phyloP scores from a whole-genome alignment of 2,797 vertebrate species.

The Manis javanica region DNA sequence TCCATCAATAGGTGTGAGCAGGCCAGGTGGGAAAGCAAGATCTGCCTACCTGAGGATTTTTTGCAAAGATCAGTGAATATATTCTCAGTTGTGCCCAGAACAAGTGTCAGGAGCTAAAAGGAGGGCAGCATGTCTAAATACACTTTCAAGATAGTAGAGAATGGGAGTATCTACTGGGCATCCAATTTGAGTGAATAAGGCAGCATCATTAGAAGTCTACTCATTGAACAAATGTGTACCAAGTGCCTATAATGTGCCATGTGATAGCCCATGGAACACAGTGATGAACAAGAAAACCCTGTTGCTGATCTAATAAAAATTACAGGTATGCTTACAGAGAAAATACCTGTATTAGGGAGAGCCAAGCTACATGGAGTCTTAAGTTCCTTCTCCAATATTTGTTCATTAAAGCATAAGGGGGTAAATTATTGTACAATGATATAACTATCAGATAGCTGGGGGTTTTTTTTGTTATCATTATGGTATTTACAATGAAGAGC shows the following conservation, averaged over 20 bases:
- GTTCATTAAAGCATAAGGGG: neutral
- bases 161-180: neutral
- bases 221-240: neutral
- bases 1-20: neutral
- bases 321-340: neutral
- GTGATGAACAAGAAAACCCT: neutral
- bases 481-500: neutral
- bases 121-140: neutral
- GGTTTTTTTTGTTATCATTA: neutral
- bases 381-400: neutral
- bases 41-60: neutral
- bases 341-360: neutral
- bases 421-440: neutral
- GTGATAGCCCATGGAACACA: neutral
- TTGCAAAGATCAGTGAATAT: neutral
- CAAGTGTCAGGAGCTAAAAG: neutral
- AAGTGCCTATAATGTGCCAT: neutral
- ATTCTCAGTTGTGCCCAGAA: neutral
- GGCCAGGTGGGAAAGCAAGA: neutral
- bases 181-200: neutral
- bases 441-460: neutral
- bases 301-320: neutral
- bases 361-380: neutral
- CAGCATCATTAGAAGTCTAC: neutral
- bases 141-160: neutral